Base-by-base conservation (phyloP, 2,888 invertebrate genomes). In the Mesoligia furuncula region DNA sequence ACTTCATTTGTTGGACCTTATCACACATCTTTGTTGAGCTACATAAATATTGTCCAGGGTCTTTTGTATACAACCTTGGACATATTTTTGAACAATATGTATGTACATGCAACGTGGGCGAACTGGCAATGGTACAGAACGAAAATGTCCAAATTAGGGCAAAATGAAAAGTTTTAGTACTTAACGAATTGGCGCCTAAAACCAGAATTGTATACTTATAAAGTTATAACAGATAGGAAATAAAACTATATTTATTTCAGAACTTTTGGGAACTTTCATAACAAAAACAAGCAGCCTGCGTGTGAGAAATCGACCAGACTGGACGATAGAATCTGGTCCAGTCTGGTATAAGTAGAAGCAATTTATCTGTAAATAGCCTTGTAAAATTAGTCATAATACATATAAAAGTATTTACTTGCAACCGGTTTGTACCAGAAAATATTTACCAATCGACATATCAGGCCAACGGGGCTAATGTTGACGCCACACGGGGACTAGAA, bases 381-480 rank as follows among this genome's bases (percentile, higher is more conserved):
- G 36, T 86, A 78, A 83, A 80, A 86, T 84, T 80, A 48, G 67
- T 73, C 59, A 83, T 69, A 73, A 77, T 51, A 62, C 48, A 78
- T 69, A 68, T 73, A 68, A 51, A 81, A 73, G 61, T 75, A 78
- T 82, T 82, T 75, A 75, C 70, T 79, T 80, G 80, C 74, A 74
- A 72, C 62, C 66, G 59, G 87, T 85, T 85, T 78, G 76, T 80
- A 79, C 66, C 71, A 75, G 51, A 79, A 39, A 84, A 85, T 85
- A 86, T 87, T 90, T 80, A 79, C 77, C 77, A 81, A 87, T 77
- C 73, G 86, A 88, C 89, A 86, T 89, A 92, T 88, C 85, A 68
- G 86, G 88, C 83, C 76, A 92, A 90, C 86, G 86, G 88, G 91
- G 90, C 87, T 91, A 89, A 88, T 84, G 87, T 90, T 87, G 88